Evolutionary conservation across 2,888 invertebrate genomes (phyloP), one percentile per base, ranked within the genome.

Genomic region (Hermodice carunculata): DNA sequence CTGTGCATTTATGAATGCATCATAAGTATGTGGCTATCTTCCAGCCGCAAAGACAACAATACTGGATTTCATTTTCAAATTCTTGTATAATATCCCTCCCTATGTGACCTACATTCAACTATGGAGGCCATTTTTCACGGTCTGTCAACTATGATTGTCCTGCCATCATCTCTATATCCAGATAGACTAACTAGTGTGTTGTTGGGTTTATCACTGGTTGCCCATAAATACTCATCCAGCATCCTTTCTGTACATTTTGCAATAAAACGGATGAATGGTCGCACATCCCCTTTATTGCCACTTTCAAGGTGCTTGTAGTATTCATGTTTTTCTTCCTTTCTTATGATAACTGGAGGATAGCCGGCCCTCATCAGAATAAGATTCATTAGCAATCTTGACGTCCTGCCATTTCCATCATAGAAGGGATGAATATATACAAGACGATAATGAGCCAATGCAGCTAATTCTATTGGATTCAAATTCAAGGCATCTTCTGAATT

Each of bases 391-490:
- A 98, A 89, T 31, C 98, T 90, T 17, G 96, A 95, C 0, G 98
- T 98, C 80, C 98, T 90, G 0, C 98, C 98, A 82, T 98, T 98
- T 52, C 98, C 98, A 86, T 98, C 98, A 2, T 93, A 90, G 87
- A 98, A 98, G 0, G 98, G 98, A 88, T 98, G 98, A 75, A 98
- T 96, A 82, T 94, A 94, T 0, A 98, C 98, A 48, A 98, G 86
- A 87, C 96, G 96, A 87, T 98, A 98, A 87, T 98, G 98, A 0
- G 96, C 97, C 59, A 98, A 87, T 0, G 98, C 98, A 56, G 98
- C 97, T 82, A 94, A 93, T 85, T 95, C 94, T 76, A 97, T 93
- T 24, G 96, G 95, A 88, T 97, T 96, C 86, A 97, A 88, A 44
- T 91, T 91, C 69, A 92, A 86, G 8, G 94, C 93, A 82, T 92